These are phyloP conservation scores for Steinernema khuongi DNA, from an alignment of 1,140 invertebrate species.

Conservation along the genomic window DNA sequence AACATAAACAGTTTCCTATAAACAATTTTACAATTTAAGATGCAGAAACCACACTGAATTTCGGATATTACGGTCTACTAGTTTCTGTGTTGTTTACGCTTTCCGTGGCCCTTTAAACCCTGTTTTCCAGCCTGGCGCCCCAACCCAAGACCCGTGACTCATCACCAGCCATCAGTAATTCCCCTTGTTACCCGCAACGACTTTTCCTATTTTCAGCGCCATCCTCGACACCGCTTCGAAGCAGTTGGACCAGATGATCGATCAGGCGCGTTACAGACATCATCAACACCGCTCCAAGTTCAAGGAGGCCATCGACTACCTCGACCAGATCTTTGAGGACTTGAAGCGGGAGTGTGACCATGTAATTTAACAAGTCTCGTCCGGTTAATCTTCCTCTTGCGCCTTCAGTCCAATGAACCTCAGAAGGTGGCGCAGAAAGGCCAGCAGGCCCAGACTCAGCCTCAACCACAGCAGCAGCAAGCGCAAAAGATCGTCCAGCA, in stretches of 20 bases:
- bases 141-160: no score
- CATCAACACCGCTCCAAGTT: slow-evolving; percentile 56
- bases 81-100: no score
- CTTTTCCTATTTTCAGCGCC: slow-evolving; percentile 40
- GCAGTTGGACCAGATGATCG: slow-evolving; percentile 57
- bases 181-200: no score
- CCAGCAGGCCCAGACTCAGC: no score
- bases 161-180: no score
- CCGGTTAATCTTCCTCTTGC: background rate
- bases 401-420: slow-evolving; percentile 4
- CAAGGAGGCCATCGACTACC: slow-evolving; percentile 58
- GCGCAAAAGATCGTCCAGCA: background rate
- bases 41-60: background rate
- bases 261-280: slow-evolving; percentile 47
- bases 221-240: slow-evolving; percentile 51
- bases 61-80: no score
- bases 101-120: no score
- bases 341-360: slow-evolving; percentile 49
- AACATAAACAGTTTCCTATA: background rate
- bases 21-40: background rate
- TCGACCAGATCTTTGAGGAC: slow-evolving; percentile 58
- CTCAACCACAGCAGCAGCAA: background rate
- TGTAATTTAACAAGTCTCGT: background rate
- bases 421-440: background rate
- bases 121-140: no score